These are phyloP conservation scores for Tympanuchus pallidicinctus DNA, from an alignment of 2,113 vertebrate species.

Conservation along the genomic window DNA sequence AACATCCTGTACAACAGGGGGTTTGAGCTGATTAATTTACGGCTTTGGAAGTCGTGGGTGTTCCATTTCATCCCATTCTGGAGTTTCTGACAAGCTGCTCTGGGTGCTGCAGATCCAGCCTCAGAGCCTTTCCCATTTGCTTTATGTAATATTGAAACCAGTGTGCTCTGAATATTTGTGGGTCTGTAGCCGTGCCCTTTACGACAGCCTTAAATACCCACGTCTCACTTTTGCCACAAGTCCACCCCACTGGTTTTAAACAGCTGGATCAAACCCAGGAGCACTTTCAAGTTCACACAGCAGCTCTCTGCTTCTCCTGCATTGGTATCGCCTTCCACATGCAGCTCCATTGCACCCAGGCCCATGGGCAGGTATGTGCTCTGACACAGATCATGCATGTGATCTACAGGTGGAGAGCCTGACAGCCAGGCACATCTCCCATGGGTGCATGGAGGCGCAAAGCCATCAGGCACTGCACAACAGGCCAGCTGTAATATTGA, in stretches of 20 bases:
- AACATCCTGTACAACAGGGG: background rate
- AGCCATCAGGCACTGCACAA: background rate
- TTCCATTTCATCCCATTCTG: background rate
- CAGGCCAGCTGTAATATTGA: slow-evolving; percentile 8
- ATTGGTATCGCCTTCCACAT: rapidly evolving
- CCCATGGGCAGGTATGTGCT: background rate
- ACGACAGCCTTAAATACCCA: slow-evolving; percentile 31
- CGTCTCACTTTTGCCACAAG: slow-evolving; percentile 5
- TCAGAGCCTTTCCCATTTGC: background rate
- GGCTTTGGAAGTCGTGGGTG: background rate
- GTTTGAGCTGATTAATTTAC: background rate
- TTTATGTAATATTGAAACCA: background rate
- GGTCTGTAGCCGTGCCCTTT: background rate
- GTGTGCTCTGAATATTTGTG: background rate
- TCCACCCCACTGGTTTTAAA: slow-evolving; percentile 33
- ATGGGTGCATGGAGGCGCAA: background rate
- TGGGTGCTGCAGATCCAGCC: background rate
- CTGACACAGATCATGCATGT: rapidly evolving
- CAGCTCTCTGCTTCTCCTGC: background rate
- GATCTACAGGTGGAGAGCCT: too few relatives aligned
- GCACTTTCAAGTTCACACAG: background rate
- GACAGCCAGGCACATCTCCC: too few relatives aligned
- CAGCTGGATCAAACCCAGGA: background rate
- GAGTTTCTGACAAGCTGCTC: background rate
- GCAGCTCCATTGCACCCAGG: background rate